These are phyloP conservation scores for Drosophila tsacasi DNA, from an alignment of 1,140 invertebrate genomes.

Conservation along the genomic window DNA sequence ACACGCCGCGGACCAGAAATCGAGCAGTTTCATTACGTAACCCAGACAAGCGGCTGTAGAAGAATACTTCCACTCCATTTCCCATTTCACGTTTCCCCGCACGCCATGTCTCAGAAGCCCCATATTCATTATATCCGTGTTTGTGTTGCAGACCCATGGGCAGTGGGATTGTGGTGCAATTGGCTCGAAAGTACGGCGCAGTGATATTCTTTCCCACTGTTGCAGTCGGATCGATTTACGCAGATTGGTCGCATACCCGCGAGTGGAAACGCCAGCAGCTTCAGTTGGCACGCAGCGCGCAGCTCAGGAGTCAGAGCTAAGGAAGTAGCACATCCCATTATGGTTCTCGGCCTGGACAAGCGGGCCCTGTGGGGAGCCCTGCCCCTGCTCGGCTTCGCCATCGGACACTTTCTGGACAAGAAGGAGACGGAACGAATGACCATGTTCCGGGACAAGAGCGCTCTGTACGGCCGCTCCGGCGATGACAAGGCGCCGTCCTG, in stretches of 20 bases:
- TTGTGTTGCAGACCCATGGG: conserved; percentile 78
- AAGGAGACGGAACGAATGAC: conserved; percentile 90
- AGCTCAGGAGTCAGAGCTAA: conserved; percentile 64
- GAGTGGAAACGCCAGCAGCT: conserved; percentile 88
- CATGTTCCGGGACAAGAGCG: conserved; percentile 91
- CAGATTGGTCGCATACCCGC: conserved; percentile 89
- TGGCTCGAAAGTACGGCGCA: conserved; percentile 86
- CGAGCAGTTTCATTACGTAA: conserved; percentile 44
- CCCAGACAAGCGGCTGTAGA: not conserved
- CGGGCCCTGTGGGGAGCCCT: conserved; percentile 85
- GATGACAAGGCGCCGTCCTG: conserved; percentile 89
- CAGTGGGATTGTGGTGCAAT: conserved; percentile 68
- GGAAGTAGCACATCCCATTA: conserved; percentile 71
- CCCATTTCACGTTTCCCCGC: conserved; percentile 1
- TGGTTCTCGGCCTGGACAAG: conserved; percentile 86
- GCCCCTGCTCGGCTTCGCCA: conserved; percentile 86
- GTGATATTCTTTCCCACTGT: conserved; percentile 89
- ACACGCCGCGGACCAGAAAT: not conserved
- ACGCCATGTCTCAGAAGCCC: conserved; percentile 17
- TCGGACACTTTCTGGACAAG: conserved; percentile 89
- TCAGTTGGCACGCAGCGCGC: conserved; percentile 62
- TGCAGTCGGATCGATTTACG: conserved; percentile 87
- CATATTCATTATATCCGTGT: conserved; percentile 35
- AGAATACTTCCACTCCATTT: conserved; percentile 2
- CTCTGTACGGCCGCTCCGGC: conserved; percentile 89